Base-by-base conservation (phyloP, 53 echinoderm and acorn worm genomes). In the Luidia sarsii region DNA sequence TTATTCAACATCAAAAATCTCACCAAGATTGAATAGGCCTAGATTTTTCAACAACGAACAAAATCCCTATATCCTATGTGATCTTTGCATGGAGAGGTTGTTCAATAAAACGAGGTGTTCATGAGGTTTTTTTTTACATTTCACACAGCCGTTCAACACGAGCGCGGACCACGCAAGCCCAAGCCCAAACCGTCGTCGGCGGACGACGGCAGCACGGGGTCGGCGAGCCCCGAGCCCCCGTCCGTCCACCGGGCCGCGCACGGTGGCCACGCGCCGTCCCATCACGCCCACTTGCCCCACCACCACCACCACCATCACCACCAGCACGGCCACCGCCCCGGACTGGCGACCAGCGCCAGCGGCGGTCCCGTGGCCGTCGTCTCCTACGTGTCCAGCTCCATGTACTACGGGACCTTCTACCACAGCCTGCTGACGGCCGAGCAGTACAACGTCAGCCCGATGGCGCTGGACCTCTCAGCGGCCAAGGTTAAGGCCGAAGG, bases 361-460 rank as follows among this genome's bases (percentile, higher is more conserved):
- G 72, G 57, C 67, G 38, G 59, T 10, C 89, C 84, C 18, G 59
- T 73, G 41, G 73, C 69, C 22, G 64, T 73, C 18, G 67, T 73
- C 2, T 84, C 84, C 21, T 84, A 84, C 65, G 84, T 87, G 48
- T 95, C 95, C n/a, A 80, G 92, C 4, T 89, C 91, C 19, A 88
- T 94, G 83, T 97, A 89, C 87, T 97, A 97, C 67, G 97, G 97
- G 4, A 97, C 97, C 19, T 97, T 97, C 68, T 97, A 97, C 37
- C 97, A 97, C 82, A 97, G 97, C 62, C 75, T 97, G 2, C 85
- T 97, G 32, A 94, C 91, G 10, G 97, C 97, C 0, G 97, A 97
- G 75, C 97, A 97, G 50, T 97, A 83, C 79, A 97, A 97, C 70
- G 84, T 97, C 55, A 97, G 91, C 55, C 97, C 97, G 3, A 86